These are phyloP conservation scores for Zaprionus obscuricornis DNA, from an alignment of 2,888 invertebrate genomes.

Conservation along the genomic window DNA sequence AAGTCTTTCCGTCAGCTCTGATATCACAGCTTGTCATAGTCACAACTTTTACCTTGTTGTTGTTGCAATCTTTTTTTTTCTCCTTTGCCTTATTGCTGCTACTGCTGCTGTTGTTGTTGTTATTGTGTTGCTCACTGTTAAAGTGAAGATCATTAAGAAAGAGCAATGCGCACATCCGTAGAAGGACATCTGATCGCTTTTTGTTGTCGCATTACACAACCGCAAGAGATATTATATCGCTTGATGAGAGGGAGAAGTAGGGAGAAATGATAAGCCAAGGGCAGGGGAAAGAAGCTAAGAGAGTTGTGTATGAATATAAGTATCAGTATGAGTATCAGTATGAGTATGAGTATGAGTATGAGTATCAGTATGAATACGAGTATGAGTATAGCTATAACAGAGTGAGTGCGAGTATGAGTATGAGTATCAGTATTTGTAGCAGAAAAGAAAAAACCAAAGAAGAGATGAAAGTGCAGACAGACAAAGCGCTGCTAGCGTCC, in stretches of 20 bases:
- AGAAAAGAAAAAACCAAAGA: slow-evolving; percentile 29
- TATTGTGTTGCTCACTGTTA: slow-evolving; percentile 28
- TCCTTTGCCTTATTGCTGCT: slow-evolving; percentile 4
- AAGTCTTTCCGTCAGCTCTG: slow-evolving; percentile 19
- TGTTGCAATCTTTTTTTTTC: too few relatives aligned
- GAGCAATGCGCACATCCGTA: slow-evolving; percentile 78
- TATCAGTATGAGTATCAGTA: too few relatives aligned
- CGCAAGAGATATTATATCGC: slow-evolving; percentile 41
- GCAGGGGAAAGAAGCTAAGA: too few relatives aligned
- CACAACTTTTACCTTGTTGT: slow-evolving; percentile 13
- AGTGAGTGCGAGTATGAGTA: too few relatives aligned
- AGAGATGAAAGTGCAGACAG: slow-evolving; percentile 70
- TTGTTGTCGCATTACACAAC: slow-evolving; percentile 72
- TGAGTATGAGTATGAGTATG: neutral
- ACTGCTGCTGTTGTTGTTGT: neutral
- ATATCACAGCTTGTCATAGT: slow-evolving; percentile 12
- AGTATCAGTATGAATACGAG: slow-evolving; percentile 15
- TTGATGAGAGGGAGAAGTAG: slow-evolving; percentile 2
- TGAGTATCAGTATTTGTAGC: too few relatives aligned
- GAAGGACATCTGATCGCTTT: slow-evolving; percentile 81
- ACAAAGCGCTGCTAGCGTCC: slow-evolving; percentile 51
- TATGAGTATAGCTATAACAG: too few relatives aligned
- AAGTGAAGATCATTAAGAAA: slow-evolving; percentile 68
- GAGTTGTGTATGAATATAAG: too few relatives aligned
- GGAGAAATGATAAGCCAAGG: neutral